Conservation (phyloP, 2,797 vertebrate genomes). For the Acestrorhynchus altus region DNA sequence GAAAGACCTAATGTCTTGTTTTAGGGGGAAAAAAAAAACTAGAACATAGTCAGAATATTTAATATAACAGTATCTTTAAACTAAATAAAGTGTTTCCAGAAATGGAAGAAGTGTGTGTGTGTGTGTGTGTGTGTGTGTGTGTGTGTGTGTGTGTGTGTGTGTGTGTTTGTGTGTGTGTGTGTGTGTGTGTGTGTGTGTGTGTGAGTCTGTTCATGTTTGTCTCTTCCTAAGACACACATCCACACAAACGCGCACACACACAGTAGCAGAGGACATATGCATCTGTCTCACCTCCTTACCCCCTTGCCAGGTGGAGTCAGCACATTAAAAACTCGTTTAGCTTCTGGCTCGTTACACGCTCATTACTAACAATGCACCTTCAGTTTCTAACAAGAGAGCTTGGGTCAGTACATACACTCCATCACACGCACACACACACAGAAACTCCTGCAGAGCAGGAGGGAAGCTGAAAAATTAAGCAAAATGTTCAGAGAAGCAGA, state of each 20-base stretch:
- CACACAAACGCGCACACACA: conserved; percentile 18
- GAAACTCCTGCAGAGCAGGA: not conserved
- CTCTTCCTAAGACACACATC: not conserved
- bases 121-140: conserved; percentile 1
- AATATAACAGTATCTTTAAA: not conserved
- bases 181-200: not conserved
- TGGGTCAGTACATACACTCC: conserved; percentile 39
- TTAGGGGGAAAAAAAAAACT: too few species aligned
- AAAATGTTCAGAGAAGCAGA: not conserved
- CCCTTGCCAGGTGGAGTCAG: conserved; percentile 58
- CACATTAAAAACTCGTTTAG: conserved; percentile 79
- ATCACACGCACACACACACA: conserved; percentile 1
- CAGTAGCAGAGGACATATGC: conserved; percentile 19
- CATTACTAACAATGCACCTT: conserved; percentile 72
- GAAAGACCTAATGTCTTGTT: conserved; percentile 1
- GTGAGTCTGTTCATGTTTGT: not conserved
- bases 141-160: not conserved
- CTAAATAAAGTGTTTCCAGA: not conserved
- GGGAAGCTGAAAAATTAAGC: not conserved
- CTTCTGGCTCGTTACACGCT: conserved; percentile 68
- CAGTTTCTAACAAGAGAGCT: conserved; percentile 64
- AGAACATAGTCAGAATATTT: not conserved
- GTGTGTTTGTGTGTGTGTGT: conserved; percentile 3
- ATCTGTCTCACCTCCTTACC: conserved; percentile 28
- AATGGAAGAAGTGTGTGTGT: not conserved